phyloP scores from a whole-genome alignment of 2,888 invertebrate genomes.

The Epinotia demarniana region DNA sequence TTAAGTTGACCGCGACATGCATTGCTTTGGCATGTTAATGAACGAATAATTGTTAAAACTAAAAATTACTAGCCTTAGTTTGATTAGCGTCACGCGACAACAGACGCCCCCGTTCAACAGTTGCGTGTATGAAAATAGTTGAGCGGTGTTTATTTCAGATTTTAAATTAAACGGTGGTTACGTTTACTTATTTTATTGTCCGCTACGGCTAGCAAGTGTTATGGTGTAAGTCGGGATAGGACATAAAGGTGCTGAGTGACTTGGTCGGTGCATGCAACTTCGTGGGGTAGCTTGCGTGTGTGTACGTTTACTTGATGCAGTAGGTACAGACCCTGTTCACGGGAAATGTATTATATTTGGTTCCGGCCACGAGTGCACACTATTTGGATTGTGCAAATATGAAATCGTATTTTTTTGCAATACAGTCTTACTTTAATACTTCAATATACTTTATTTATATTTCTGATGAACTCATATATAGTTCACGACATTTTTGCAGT shows the following conservation, averaged over 20 bases:
- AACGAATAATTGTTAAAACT: constrained; percentile 55
- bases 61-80: constrained; percentile 50
- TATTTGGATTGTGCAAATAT: background rate
- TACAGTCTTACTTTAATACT: no score
- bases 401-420: no score
- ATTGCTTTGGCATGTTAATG: constrained; percentile 43
- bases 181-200: constrained; percentile 3
- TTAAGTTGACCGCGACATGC: constrained; percentile 26
- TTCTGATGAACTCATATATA: no score
- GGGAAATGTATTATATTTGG: background rate
- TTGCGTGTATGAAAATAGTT: constrained; percentile 61
- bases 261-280: constrained; percentile 10
- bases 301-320: background rate
- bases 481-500: no score
- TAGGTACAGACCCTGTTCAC: background rate
- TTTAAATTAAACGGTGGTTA: constrained; percentile 20
- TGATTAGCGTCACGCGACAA: constrained; percentile 60
- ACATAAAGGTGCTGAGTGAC: constrained; percentile 12
- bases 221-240: background rate
- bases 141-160: constrained; percentile 50
- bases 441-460: no score
- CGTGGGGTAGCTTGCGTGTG: constrained; percentile 12
- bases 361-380: background rate
- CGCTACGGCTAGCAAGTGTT: constrained; percentile 7
- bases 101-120: constrained; percentile 50